phyloP scores from a whole-genome alignment of 1,140 invertebrate genomes.

The Tetraneura akinire region DNA sequence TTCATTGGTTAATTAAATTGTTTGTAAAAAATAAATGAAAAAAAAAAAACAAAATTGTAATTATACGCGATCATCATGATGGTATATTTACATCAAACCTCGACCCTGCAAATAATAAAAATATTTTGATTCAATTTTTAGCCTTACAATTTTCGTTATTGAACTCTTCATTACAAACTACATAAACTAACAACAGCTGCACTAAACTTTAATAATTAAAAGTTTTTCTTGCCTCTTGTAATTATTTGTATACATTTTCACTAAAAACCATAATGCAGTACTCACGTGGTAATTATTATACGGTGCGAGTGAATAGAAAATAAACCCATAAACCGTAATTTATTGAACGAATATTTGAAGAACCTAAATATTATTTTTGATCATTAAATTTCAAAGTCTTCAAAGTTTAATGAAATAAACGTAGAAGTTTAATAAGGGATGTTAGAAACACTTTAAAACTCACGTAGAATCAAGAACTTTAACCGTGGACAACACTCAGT shows the following conservation, averaged over 20 bases:
- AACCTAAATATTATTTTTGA: not conserved
- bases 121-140: not conserved
- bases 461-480: too few relatives aligned
- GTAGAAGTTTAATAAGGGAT: too few relatives aligned
- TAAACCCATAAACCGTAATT: not conserved
- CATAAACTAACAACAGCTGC: constrained; percentile 5
- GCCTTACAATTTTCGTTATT: not conserved
- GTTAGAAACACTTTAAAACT: too few relatives aligned
- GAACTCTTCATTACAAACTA: not conserved
- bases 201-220: constrained; percentile 10
- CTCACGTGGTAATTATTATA: not conserved
- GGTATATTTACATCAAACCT: not conserved
- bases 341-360: not conserved
- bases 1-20: not conserved
- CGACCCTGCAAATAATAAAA: not conserved
- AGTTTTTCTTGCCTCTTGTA: constrained; percentile 10
- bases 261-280: not conserved
- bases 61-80: too few relatives aligned
- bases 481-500: too few relatives aligned
- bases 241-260: constrained; percentile 6
- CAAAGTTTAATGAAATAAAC: too few relatives aligned
- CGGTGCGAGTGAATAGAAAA: not conserved
- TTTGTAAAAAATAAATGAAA: not conserved
- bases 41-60: not conserved
- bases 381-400: not conserved